These are phyloP conservation scores for Cheilosia variabilis DNA, from an alignment of 2,888 invertebrate genomes.

Conservation along the genomic window DNA sequence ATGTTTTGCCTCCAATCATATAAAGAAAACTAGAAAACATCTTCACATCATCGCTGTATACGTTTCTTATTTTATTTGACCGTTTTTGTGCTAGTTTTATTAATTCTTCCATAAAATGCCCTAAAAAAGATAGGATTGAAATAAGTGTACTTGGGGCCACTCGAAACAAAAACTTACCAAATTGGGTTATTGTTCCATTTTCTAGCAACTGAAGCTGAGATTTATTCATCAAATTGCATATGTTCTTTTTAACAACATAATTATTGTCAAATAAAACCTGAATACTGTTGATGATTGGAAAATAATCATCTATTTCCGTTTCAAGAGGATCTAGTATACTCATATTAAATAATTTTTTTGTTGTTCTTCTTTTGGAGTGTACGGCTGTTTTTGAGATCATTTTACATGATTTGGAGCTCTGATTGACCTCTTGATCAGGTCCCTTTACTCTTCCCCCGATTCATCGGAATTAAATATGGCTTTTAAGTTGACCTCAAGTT, in stretches of 20 bases:
- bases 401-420: slow-evolving; percentile 14
- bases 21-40: no score
- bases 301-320: slow-evolving; percentile 10
- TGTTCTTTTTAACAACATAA: slow-evolving; percentile 3
- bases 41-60: no score
- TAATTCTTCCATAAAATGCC: no score
- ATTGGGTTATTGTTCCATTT: no score
- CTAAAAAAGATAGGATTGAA: no score
- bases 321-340: slow-evolving; percentile 14
- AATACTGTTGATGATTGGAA: slow-evolving; percentile 8
- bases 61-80: no score
- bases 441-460: slow-evolving; percentile 8
- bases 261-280: slow-evolving; percentile 11
- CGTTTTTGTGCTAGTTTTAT: no score
- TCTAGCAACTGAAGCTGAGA: not conserved
- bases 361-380: not conserved
- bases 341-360: not conserved
- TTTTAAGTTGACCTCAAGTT: slow-evolving; percentile 2
- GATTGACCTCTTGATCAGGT: slow-evolving; percentile 14
- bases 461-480: slow-evolving; percentile 7
- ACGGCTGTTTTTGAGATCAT: not conserved
- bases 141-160: slow-evolving; percentile 1
- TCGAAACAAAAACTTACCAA: slow-evolving; percentile 11
- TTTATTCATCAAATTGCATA: slow-evolving; percentile 10
- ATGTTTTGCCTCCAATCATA: no score